Evolutionary conservation across 1,140 invertebrate genomes (phyloP), one percentile per base, ranked within the genome.

Genomic region (Trigoniulus corallinus): DNA sequence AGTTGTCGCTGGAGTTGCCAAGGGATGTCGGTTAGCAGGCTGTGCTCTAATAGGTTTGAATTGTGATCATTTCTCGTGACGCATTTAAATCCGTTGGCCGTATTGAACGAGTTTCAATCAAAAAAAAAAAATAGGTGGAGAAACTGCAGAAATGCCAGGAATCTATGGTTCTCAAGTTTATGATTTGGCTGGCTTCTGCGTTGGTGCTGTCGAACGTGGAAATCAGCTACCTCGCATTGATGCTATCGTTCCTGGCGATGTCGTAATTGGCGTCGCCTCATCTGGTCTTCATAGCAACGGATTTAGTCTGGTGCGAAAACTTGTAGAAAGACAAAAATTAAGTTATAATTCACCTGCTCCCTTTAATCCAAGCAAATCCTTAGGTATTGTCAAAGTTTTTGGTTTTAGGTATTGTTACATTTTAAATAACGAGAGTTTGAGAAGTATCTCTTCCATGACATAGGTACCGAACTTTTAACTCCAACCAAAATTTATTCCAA

Each of bases 81-180:
- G 15, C 29, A 34, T 15, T 34, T 34, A 7, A 7, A 34, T 34
- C 15, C 15, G 7, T 34, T 7, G 15, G 15, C 29, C 15, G 29
- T 34, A 7, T 34, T 34, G 7, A 34, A 7, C 15, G 7, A 34
- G 15, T 34, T n/a, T n/a, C n/a, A n/a, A n/a, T n/a, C n/a, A n/a
- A n/a, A n/a, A n/a, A n/a, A n/a, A n/a, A n/a, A n/a, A n/a, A 34
- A 75, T 95, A 58, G 89, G 87, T 50, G 88, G 89, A 1, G 92
- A 98, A 72, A 93, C 89, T 12, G 88, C 93, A 0, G 92, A 97
- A 66, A 91, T 98, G 84, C 91, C 94, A 1, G 84, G 88, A 26
- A 81, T 98, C 73, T 98, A 97, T 66, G 66, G 69, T 2, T 64
- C 73, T 2, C 80, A 80, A n/a, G 82, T 88, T 39, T 97, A 94